These are phyloP conservation scores for Leucophenga montana DNA, from an alignment of 2,888 invertebrate genomes.

Conservation along the genomic window DNA sequence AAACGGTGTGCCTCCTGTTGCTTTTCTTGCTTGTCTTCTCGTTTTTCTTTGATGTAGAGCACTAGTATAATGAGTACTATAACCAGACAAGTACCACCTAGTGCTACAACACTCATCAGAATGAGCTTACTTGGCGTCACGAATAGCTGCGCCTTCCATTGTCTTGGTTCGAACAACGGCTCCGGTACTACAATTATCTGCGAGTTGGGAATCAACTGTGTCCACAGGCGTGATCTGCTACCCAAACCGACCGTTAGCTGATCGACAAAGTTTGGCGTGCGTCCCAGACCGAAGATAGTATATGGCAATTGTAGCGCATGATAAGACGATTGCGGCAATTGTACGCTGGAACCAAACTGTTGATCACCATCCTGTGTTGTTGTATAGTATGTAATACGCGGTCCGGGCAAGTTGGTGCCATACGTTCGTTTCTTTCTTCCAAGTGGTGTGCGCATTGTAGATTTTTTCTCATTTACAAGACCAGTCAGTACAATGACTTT, in stretches of 20 bases:
- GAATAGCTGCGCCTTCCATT: slow-evolving; percentile 93
- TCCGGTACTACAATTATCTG: slow-evolving; percentile 96
- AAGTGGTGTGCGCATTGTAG: slow-evolving; percentile 81
- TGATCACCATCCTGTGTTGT: slow-evolving; percentile 89
- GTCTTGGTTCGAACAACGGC: slow-evolving; percentile 82
- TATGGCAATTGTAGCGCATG: slow-evolving; percentile 95
- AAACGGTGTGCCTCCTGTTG: slow-evolving; percentile 87
- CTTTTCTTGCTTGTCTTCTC: slow-evolving; percentile 85
- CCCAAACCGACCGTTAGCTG: slow-evolving; percentile 85
- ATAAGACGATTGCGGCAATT: slow-evolving; percentile 93
- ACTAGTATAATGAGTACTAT: slow-evolving; percentile 89
- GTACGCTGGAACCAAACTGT: slow-evolving; percentile 87
- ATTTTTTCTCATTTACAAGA: slow-evolving; percentile 80
- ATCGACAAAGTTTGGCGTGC: slow-evolving; percentile 98
- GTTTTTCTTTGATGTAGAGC: slow-evolving; percentile 91
- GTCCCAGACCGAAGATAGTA: slow-evolving; percentile 96
- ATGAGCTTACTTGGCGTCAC: slow-evolving; percentile 96
- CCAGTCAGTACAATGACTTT: slow-evolving; percentile 96
- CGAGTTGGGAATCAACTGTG: slow-evolving; percentile 96
- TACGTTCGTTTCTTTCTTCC: slow-evolving; percentile 86
- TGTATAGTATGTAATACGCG: slow-evolving; percentile 88
- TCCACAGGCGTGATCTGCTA: slow-evolving; percentile 84
- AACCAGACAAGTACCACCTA: slow-evolving; percentile 88
- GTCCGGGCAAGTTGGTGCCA: slow-evolving; percentile 93
- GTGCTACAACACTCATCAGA: slow-evolving; percentile 90